Evolutionary conservation across 2,888 invertebrate genomes (phyloP).

Genomic region (Heteromurus nitidus): DNA sequence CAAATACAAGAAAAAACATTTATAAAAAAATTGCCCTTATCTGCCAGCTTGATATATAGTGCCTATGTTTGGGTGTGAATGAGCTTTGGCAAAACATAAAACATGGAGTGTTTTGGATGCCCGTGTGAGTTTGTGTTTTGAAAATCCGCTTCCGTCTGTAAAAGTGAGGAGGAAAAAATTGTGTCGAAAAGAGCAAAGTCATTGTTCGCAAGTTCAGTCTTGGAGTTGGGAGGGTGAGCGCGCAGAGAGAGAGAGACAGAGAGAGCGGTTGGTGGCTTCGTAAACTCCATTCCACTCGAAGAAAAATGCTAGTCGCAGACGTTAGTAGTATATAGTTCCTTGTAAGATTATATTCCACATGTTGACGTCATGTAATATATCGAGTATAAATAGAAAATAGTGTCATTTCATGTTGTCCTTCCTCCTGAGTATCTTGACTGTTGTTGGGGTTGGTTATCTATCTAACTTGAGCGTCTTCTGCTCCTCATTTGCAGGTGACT

Average conservation of each 20-base stretch:
- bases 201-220: neutral
- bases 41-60: too few relatives aligned
- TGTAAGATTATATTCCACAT: neutral
- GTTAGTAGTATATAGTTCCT: neutral
- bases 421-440: constrained; percentile 25
- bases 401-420: constrained; percentile 48
- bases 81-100: too few relatives aligned
- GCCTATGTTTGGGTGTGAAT: too few relatives aligned
- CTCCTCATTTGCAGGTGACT: neutral
- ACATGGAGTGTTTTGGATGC: too few relatives aligned
- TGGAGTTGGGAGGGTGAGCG: neutral
- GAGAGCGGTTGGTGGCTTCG: neutral
- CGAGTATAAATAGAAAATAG: constrained; percentile 54
- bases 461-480: neutral
- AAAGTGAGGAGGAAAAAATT: too few relatives aligned
- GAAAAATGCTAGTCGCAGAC: neutral
- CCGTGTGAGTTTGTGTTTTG: too few relatives aligned
- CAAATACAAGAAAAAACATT: too few relatives aligned
- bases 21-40: too few relatives aligned
- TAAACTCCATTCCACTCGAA: neutral
- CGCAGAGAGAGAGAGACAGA: neutral
- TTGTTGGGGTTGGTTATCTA: constrained; percentile 48
- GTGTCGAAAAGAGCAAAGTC: neutral
- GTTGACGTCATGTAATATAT: constrained; percentile 35
- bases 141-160: too few relatives aligned